A percentile compares a stretch with the other conserved stretches of the same genome.
Conservation (phyloP, 30 jellyfish, hydroid and myxozoan species). For the Mastigias papua region DNA sequence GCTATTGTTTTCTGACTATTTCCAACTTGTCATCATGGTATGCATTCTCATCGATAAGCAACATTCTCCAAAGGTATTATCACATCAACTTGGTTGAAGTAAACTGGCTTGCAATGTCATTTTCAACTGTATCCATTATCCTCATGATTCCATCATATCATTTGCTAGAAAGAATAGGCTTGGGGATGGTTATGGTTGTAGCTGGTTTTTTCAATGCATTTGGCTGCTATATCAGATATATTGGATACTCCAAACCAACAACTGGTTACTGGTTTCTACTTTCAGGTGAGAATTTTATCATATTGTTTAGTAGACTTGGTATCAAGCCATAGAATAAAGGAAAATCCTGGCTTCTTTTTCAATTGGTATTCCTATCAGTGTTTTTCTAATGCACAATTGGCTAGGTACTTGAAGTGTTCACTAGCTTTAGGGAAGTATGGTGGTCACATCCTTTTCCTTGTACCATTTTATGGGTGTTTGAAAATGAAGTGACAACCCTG, state of each 20-base stretch:
- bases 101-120: constrained; percentile 78
- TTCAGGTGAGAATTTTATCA: constrained; percentile 36
- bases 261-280: constrained; percentile 67
- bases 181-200: constrained; percentile 38
- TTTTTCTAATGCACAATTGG: no score
- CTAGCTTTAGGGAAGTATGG: no score
- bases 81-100: constrained; percentile 60
- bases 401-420: no score
- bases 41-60: constrained; percentile 82
- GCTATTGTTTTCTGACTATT: constrained; percentile 75
- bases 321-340: no score
- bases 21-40: constrained; percentile 81
- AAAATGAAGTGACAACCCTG: no score
- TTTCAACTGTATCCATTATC: constrained; percentile 53
- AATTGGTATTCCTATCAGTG: no score
- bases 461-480: no score
- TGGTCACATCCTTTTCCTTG: no score
- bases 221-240: constrained; percentile 78
- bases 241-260: constrained; percentile 39
- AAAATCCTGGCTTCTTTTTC: no score
- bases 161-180: constrained; percentile 73
- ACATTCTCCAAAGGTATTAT: constrained; percentile 67
- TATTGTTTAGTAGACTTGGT: neutral
- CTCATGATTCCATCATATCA: constrained; percentile 79
- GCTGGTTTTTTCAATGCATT: constrained; percentile 70